A percentile compares a stretch with the other conserved stretches of the same genome.
These are phyloP conservation scores for Rhagonycha fulva DNA, from an alignment of 2,888 invertebrate genomes.

Conservation along the genomic window DNA sequence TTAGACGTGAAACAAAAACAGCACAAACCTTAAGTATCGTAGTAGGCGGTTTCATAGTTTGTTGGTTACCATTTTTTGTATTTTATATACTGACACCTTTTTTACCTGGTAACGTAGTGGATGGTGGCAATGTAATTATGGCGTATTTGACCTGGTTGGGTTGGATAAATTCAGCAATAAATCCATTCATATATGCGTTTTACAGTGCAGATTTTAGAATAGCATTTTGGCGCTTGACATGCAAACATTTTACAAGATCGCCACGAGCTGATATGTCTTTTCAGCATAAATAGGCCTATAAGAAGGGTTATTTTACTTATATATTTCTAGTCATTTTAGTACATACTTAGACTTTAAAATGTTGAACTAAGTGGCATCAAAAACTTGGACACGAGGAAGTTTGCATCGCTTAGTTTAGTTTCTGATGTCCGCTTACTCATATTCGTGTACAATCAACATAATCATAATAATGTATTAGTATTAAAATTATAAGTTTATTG, in stretches of 20 bases:
- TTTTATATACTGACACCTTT: conserved; percentile 83
- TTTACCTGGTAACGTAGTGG: conserved; percentile 64
- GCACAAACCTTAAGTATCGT: conserved; percentile 86
- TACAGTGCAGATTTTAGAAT: conserved; percentile 86
- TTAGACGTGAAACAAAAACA: conserved; percentile 83
- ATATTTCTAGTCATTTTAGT: conserved; percentile 24
- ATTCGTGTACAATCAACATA: not conserved
- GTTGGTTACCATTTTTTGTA: conserved; percentile 88
- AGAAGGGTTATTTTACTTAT: conserved; percentile 1
- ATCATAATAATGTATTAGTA: not conserved
- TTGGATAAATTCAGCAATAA: conserved; percentile 89
- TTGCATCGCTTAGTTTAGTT: not conserved
- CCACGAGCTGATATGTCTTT: conserved; percentile 47
- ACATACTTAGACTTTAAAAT: conserved; percentile 17
- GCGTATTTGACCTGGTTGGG: conserved; percentile 84
- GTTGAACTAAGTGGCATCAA: conserved; percentile 12
- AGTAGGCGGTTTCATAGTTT: conserved; percentile 85
- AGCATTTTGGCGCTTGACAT: conserved; percentile 84
- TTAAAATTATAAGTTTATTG: not conserved
- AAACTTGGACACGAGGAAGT: conserved; percentile 5
- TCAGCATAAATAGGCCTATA: conserved; percentile 47
- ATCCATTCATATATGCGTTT: conserved; percentile 90
- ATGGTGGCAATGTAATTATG: conserved; percentile 60
- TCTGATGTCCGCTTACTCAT: not conserved
- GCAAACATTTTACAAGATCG: conserved; percentile 65